Evolutionary conservation across 1,140 invertebrate genomes (phyloP).

Genomic region (Bombus consobrinus): DNA sequence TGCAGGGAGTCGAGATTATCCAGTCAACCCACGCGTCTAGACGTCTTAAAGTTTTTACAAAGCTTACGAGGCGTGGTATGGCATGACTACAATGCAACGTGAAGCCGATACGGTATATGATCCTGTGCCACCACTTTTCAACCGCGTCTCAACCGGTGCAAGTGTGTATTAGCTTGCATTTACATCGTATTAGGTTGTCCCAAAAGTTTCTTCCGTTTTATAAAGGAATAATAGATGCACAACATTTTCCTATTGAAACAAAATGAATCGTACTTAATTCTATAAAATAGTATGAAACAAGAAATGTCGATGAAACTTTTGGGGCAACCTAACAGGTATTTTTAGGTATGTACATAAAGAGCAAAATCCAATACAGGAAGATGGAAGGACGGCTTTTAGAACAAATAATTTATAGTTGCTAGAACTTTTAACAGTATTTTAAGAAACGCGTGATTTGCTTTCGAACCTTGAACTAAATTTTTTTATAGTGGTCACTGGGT

Average conservation of each 20-base stretch:
- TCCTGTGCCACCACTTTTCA: conserved; percentile 55
- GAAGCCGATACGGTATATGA: conserved; percentile 35
- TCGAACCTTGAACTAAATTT: conserved; percentile 10
- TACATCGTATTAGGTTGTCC: too few species aligned
- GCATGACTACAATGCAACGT: conserved; percentile 39
- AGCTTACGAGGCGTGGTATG: conserved; percentile 61
- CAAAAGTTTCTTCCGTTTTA: too few species aligned
- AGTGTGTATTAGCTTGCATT: too few species aligned
- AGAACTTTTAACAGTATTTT: background rate
- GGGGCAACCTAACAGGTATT: too few species aligned
- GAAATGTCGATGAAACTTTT: too few species aligned
- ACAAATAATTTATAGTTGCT: background rate
- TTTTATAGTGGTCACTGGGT: background rate
- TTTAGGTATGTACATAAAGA: too few species aligned
- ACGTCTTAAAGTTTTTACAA: conserved; percentile 62
- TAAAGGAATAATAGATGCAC: too few species aligned
- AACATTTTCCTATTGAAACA: too few species aligned
- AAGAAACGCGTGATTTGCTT: background rate
- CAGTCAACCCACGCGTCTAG: conserved; percentile 68
- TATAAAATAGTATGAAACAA: background rate
- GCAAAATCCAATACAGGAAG: background rate
- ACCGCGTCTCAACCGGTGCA: conserved; percentile 56
- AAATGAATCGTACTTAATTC: too few species aligned
- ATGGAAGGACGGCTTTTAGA: background rate
- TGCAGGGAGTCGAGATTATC: conserved; percentile 53